Evolutionary conservation across 35 echinoderm and acorn worm species (phyloP), one percentile per base, ranked within the genome.

Genomic region (Eucidaris tribuloides): DNA sequence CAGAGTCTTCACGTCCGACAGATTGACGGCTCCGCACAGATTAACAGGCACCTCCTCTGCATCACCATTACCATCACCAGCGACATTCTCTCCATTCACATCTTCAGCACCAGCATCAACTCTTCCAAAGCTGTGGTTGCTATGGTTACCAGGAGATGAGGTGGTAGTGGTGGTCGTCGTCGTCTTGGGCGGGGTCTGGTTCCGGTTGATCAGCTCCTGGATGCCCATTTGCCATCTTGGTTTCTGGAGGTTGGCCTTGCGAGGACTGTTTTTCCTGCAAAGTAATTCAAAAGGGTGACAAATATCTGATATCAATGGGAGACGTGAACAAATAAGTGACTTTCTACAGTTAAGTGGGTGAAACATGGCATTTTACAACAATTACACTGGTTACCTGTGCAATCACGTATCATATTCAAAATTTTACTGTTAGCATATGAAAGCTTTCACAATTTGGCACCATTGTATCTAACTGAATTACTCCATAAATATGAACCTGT

Each of bases 1-100:
- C 23, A 97, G 62, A 56, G 62, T 64, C 49, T 97, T 97, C 3
- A 97, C 90, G 84, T 93, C 90, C 77, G 49, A 32, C 15, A 97
- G 42, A 54, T 64, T 65, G 25, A 93, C 90, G 23, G 90, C 90
- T 42, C 94, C 94, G 80, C 84, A 81, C 0, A 97, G 86, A 86
- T 87, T 93, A 0, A 84, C 90, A 7, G 55, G 15, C 22, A 5
- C 14, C 4, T 74, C 58, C 36, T 46, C 70, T 91, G 46, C 11
- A 34, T 39, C 18, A 24, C 38, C 43, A 32, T 52, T 19, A 27
- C 58, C 31, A 84, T 39, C 37, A 43, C 25, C 30, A 66, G 20
- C 23, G 55, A 17, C 66, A 3, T 56, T 83, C 32, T 54, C 35
- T 13, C 20, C 18, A 60, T 42, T 38, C 18, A 58, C 66, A 41